Evolutionary conservation across 2,113 vertebrate genomes (phyloP).

Genomic region (Rhineura floridana): DNA sequence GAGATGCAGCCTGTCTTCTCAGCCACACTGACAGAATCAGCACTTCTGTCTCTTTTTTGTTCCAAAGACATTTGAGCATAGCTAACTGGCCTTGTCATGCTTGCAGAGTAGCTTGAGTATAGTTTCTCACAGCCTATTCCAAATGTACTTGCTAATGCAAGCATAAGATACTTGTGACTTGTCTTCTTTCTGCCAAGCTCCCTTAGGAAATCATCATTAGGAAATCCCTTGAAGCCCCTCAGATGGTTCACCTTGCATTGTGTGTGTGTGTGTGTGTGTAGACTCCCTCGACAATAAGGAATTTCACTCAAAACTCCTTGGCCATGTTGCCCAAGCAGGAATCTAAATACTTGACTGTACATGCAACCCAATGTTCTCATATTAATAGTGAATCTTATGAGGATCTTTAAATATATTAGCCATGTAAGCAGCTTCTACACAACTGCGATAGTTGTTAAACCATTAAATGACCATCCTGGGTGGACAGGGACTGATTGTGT

Average conservation of each 20-base stretch:
- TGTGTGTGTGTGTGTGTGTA: too few relatives aligned
- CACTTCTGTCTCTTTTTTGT: not conserved
- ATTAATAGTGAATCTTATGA: not conserved
- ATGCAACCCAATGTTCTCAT: not conserved
- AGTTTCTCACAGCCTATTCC: not conserved
- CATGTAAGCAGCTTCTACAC: not conserved
- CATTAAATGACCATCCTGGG: too few relatives aligned
- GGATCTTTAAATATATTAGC: not conserved
- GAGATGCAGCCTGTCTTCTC: not conserved
- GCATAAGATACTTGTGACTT: not conserved
- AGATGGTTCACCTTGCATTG: too few relatives aligned
- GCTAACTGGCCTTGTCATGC: not conserved
- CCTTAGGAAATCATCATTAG: not conserved
- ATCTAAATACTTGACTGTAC: too few relatives aligned
- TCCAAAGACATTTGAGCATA: not conserved
- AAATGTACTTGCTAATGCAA: not conserved
- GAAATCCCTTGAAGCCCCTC: not conserved
- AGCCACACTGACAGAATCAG: not conserved
- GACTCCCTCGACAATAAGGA: not conserved
- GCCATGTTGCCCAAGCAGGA: too few relatives aligned
- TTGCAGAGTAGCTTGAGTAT: not conserved
- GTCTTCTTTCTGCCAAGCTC: not conserved
- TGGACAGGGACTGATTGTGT: not conserved
- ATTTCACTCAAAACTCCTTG: not conserved
- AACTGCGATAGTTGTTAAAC: not conserved